Conservation (phyloP, 2,797 vertebrate genomes). For the Muscicapa striata region DNA sequence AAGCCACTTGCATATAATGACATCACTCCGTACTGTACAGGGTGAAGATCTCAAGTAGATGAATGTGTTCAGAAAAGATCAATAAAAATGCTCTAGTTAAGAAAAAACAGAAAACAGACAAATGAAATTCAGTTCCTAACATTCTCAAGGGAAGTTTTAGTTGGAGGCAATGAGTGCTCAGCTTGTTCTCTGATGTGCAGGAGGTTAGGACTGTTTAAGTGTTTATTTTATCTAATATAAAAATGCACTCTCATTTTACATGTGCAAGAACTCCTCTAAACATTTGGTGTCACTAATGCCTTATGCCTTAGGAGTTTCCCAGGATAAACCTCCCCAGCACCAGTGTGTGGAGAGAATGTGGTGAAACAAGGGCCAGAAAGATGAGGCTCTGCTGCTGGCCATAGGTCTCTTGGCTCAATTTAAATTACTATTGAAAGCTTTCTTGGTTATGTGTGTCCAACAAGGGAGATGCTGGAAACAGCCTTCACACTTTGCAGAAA, state of each 20-base stretch:
- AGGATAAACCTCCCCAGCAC: neutral
- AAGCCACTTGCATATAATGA: neutral
- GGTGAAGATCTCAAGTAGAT: neutral
- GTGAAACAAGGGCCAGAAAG: neutral
- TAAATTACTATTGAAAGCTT: neutral
- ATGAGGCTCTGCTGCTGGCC: neutral
- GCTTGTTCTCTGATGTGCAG: neutral
- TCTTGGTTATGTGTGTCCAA: neutral
- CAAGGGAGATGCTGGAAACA: neutral
- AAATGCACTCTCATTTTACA: neutral
- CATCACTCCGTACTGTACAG: neutral
- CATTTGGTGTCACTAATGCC: constrained; percentile 42
- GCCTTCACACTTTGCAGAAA: neutral
- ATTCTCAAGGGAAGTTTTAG: neutral
- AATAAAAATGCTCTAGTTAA: neutral
- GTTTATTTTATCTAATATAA: neutral
- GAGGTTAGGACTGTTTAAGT: neutral
- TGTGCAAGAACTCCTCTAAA: constrained; percentile 7
- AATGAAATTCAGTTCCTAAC: accelerated
- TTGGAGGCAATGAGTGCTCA: neutral
- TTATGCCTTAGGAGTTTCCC: neutral
- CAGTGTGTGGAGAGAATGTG: neutral
- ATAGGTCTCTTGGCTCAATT: neutral
- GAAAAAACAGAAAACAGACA: neutral
- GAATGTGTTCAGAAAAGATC: neutral